These are phyloP conservation scores for Nephrotoma flavescens DNA, from an alignment of 2,888 invertebrate species.

Conservation along the genomic window DNA sequence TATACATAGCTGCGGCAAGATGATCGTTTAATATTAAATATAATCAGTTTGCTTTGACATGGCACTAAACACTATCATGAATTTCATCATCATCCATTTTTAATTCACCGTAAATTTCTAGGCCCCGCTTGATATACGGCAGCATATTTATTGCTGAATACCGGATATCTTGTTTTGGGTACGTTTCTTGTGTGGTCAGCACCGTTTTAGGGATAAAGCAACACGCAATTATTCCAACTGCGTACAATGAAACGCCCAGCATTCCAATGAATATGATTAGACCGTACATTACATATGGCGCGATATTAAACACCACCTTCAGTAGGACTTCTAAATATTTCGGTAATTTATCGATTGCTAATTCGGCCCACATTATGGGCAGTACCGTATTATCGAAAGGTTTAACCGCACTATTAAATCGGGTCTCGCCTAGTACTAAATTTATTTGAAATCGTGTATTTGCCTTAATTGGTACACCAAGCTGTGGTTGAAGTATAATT, in stretches of 20 bases:
- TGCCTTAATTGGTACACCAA: constrained; percentile 51
- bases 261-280: constrained; percentile 11
- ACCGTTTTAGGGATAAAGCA: constrained; percentile 18
- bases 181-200: constrained; percentile 9
- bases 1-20: background rate
- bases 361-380: constrained; percentile 57
- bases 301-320: constrained; percentile 35
- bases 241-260: constrained; percentile 33
- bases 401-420: constrained; percentile 42
- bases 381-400: constrained; percentile 48
- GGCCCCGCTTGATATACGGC: constrained; percentile 14
- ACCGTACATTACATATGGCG: constrained; percentile 33
- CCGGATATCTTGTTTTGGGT: constrained; percentile 12
- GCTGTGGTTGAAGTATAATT: constrained; percentile 56
- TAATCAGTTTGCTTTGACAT: background rate
- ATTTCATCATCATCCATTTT: background rate
- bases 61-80: background rate
- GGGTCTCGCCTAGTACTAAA: constrained; percentile 45
- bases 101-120: constrained; percentile 9
- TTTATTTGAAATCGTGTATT: constrained; percentile 57
- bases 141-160: constrained; percentile 17
- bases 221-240: constrained; percentile 21
- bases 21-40: background rate
- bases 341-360: constrained; percentile 36
- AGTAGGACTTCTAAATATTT: constrained; percentile 31